Base-by-base conservation (phyloP, 2,888 invertebrate genomes). In the Dicyrtoma fusca region DNA sequence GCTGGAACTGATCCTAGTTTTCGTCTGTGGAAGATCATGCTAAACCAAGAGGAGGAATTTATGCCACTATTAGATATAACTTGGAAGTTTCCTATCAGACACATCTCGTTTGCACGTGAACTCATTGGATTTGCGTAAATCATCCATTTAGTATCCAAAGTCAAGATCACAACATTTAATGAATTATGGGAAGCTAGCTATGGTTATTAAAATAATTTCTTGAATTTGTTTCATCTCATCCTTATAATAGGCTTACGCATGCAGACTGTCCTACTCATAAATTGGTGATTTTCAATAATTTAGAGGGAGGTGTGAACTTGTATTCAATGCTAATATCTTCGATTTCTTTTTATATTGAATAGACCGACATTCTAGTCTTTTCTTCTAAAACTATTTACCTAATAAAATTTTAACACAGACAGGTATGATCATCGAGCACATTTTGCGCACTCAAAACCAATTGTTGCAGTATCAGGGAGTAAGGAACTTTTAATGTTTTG, bases 1-100 rank as follows among this genome's bases (percentile, higher is more conserved):
- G 23, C 76, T 53, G 80, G 79, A 10, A 49, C 53, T 21, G 77
- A 77, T 26, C 80, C 80, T 1, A 74, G 74, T 2, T 53, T 80
- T 42, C 69, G 80, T 1, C 55, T 80, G 13, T 80, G 80, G 80
- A 80, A 80, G 53, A 71, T 78, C 17, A 49, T 62, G n/a, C 1
- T 76, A 0, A 73, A 74, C 25, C 71, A 76, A 62, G 77, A 77
- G 0, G 80, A 79, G 11, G 80, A 80, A n/a, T 79, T 79, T 57
- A 59, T 77, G 0, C 80, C 80, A 1, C 74, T 80, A n/a, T 66
- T 80, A 11, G 79, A 80, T 26, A 75, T 79, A 26, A 65, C 77
- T 0, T 80, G 80, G 80, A 77, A 79, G 45, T 75, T 64, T 62
- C 76, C 80, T 1, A 76, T 80, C 3, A 34, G 55, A 17, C 75